These are phyloP conservation scores for Erpobdella octoculata DNA, from an alignment of 2,888 invertebrate species.

Conservation along the genomic window DNA sequence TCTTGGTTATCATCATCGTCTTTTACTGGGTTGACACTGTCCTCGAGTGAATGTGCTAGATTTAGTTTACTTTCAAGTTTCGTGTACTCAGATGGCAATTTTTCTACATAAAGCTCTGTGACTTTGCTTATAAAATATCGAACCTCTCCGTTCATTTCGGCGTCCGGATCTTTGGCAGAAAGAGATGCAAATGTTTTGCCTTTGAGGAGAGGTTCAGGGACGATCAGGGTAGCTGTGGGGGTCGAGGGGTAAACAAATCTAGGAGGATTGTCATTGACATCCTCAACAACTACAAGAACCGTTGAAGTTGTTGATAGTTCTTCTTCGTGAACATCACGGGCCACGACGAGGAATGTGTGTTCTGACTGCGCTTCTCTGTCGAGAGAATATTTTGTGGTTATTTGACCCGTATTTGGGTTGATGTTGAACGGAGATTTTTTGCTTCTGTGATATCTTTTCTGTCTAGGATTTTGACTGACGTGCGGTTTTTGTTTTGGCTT, in stretches of 20 bases:
- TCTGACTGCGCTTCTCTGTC: constrained; percentile 32
- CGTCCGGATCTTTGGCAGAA: constrained; percentile 30
- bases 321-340: constrained; percentile 26
- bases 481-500: not conserved
- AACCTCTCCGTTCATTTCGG: constrained; percentile 32
- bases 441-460: not conserved
- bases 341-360: constrained; percentile 29
- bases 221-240: constrained; percentile 27
- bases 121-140: constrained; percentile 30
- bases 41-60: not conserved
- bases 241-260: constrained; percentile 28
- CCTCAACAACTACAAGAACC: constrained; percentile 32
- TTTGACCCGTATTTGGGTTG: constrained; percentile 39
- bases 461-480: not conserved
- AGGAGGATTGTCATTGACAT: constrained; percentile 40
- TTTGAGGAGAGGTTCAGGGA: constrained; percentile 23
- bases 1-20: not conserved
- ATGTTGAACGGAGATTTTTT: constrained; percentile 20
- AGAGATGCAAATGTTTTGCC: constrained; percentile 33
- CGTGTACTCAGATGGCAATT: not conserved
- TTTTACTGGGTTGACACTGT: not conserved
- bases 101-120: not conserved
- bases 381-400: constrained; percentile 39
- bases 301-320: constrained; percentile 30
- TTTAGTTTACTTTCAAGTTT: too few relatives aligned